Base-by-base conservation (phyloP, 2,797 vertebrate species). In the Petrocephalus schoutedeni region DNA sequence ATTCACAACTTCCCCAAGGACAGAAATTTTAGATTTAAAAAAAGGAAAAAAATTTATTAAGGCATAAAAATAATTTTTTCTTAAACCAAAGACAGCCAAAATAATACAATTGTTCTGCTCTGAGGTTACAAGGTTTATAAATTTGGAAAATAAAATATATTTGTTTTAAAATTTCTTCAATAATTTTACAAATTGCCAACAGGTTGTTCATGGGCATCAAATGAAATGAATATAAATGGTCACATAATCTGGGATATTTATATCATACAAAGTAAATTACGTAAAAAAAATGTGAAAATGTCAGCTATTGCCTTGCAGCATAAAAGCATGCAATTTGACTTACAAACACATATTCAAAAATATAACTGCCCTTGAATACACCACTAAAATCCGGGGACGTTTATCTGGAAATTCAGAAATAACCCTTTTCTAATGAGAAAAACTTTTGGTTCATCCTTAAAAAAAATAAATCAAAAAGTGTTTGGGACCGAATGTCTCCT, bases 91-190 rank as follows among this genome's bases (percentile, higher is more conserved):
- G 97, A 97, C 96, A 97, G 97, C 95, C 97, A 96, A 98, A 98
- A 98, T 98, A 94, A 97, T 96, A 98, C 96, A 97, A 97, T 96
- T 97, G 96, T 96, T 95, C 97, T 95, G 95, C 96, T 96, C 96
- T 95, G 96, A 96, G 96, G 96, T 97, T 97, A 97, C 96, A 97
- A 98, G 96, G 96, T 97, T 96, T 97, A 95, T 97, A 97, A 97
- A 96, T 97, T 98, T 97, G 97, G 98, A 99, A 86, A 99, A 99
- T 99, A 99, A 99, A 98, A 98, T 98, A 98, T 98, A 98, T 97
- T 97, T 97, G 97, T 97, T 96, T 98, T 98, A 97, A 97, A 97
- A 97, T 97, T 98, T 98, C 96, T 97, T 98, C 96, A 97, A 98
- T 98, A 98, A 97, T 92, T 96, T 97, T 98, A 98, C 97, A 98